These are phyloP conservation scores for Thalassophryne amazonica DNA, from an alignment of 2,797 vertebrate species.

Conservation along the genomic window DNA sequence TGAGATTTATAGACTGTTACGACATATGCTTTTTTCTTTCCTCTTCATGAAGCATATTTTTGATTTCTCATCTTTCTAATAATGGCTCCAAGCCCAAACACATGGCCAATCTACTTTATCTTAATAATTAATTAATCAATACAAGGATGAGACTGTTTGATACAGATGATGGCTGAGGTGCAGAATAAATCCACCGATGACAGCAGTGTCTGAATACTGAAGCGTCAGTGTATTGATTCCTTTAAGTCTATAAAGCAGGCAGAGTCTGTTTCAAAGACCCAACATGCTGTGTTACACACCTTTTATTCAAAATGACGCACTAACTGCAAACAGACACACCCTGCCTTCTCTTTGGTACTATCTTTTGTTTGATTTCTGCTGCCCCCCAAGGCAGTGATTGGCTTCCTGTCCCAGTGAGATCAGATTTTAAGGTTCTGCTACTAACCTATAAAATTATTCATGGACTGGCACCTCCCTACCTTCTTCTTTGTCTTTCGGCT, in stretches of 20 bases:
- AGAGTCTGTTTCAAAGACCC: constrained; percentile 12
- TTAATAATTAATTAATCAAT: constrained; percentile 18
- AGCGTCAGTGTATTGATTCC: constrained; percentile 11
- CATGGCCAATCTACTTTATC: constrained; percentile 14
- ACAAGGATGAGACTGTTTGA: constrained; percentile 3
- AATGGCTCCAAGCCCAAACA: constrained; percentile 16
- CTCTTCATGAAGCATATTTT: neutral
- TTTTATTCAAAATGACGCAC: constrained; percentile 2
- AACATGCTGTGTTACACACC: neutral
- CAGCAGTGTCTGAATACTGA: constrained; percentile 32
- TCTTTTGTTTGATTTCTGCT: too few species aligned
- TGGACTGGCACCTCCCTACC: too few species aligned
- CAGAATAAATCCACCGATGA: constrained; percentile 22
- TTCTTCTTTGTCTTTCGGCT: too few species aligned
- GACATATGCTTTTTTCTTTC: too few species aligned
- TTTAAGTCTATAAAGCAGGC: constrained; percentile 16
- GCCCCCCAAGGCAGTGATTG: too few species aligned
- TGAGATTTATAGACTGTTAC: too few species aligned
- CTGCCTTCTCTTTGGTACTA: too few species aligned
- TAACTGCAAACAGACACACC: constrained; percentile 9
- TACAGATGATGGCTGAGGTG: neutral
- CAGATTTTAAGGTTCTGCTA: too few species aligned
- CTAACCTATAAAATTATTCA: too few species aligned
- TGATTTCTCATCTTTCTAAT: constrained; percentile 16
- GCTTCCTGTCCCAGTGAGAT: too few species aligned